Evolutionary conservation across 30 jellyfish, hydroid and myxozoan species (phyloP), one percentile per base, ranked within the genome.

Genomic region (Aurelia sp.): DNA sequence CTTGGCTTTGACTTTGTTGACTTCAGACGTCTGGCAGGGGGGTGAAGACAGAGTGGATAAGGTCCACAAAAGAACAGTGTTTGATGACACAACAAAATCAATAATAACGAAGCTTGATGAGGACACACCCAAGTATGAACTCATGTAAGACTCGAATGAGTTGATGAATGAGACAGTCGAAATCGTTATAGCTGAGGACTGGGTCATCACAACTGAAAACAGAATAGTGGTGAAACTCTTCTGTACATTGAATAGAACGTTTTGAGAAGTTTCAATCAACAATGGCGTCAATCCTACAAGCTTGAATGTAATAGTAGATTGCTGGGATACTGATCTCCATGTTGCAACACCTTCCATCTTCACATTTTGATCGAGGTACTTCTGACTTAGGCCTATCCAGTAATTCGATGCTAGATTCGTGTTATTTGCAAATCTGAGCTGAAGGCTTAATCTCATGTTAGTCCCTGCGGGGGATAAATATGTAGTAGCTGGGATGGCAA

Each of bases 281-380:
- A 86, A 41, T 12, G 90, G 90, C 23, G 96, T 86, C 13, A 62
- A 44, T 17, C 90, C 96, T 11, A 76, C 96, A 4, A 86, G 69
- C 52, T 76, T 75, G 21, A 86, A 50, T 19, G 87, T 35, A 17
- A 23, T 33, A 3, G 73, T 2, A 10, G 70, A 37, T 57, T 11
- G 9, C 27, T 19, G 11, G 19, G 35, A 17, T 13, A 66, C 89
- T 20, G 51, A 22, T 16, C 35, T 18, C 31, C 57, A 19, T 21
- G 78, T 59, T 30, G 73, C 79, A 3, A 86, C 27, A 4, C 96
- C 96, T 10, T 67, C 78, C 62, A 86, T 13, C 12, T 27, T 23
- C 4, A 67, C 44, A 19, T 60, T 57, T 41, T 48, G 55, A 47
- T 86, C 90, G 80, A 86, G 74, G 71, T 53, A 52, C 16, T 58